phyloP scores from a whole-genome alignment of 2,888 invertebrate species.

The Lasius platythorax region DNA sequence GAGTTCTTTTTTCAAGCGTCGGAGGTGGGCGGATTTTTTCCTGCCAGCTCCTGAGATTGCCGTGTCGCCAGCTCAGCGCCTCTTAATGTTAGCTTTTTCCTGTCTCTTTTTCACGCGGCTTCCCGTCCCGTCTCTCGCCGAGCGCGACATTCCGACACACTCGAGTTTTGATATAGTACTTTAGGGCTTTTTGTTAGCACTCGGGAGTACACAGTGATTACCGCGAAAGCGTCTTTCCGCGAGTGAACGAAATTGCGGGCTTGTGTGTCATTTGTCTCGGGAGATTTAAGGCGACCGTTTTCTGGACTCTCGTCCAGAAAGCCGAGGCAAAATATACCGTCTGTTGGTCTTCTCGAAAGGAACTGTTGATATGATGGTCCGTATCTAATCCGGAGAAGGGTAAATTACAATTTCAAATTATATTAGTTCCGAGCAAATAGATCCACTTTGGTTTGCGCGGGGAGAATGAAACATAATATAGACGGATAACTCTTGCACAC shows the following conservation, averaged over 20 bases:
- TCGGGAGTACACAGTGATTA: slow-evolving; percentile 35
- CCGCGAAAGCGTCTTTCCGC: slow-evolving; percentile 4
- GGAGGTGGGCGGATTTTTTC: slow-evolving; percentile 70
- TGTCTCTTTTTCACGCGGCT: slow-evolving; percentile 49
- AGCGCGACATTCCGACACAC: slow-evolving; percentile 51
- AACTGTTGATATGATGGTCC: slow-evolving; percentile 34
- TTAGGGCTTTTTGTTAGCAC: slow-evolving; percentile 57
- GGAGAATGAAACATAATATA: slow-evolving; percentile 13
- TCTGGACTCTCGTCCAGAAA: not conserved
- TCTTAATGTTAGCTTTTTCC: slow-evolving; percentile 82
- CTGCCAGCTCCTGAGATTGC: slow-evolving; percentile 81
- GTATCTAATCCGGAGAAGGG: not conserved
- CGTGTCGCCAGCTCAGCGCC: slow-evolving; percentile 83
- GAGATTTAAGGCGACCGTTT: slow-evolving; percentile 22
- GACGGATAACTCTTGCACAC: not conserved
- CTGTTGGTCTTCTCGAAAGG: slow-evolving; percentile 28
- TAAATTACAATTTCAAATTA: slow-evolving; percentile 56
- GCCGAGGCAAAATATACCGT: slow-evolving; percentile 9
- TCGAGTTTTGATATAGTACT: slow-evolving; percentile 69
- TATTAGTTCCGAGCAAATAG: slow-evolving; percentile 42
- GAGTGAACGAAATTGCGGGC: slow-evolving; percentile 25
- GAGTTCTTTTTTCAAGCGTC: slow-evolving; percentile 72
- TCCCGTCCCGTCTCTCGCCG: not conserved
- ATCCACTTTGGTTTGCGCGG: not conserved
- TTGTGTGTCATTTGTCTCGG: slow-evolving; percentile 40